phyloP scores from a whole-genome alignment of 2,113 vertebrate genomes.

The Todiramphus saurophagus region DNA sequence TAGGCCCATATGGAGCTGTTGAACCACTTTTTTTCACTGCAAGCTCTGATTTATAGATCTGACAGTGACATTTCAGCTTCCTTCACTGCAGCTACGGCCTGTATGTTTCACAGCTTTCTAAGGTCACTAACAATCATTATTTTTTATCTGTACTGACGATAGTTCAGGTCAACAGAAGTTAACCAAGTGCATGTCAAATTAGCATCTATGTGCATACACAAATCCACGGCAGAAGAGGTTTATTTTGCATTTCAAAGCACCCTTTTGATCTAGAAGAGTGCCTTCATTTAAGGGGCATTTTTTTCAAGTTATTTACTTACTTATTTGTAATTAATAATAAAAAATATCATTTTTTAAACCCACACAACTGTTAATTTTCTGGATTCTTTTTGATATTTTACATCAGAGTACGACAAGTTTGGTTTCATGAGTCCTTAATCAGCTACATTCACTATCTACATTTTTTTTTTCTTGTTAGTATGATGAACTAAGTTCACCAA shows the following conservation, averaged over 20 bases:
- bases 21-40: not conserved
- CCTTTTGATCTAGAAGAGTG: not conserved
- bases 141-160: not conserved
- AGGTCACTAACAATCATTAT: not conserved
- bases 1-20: not conserved
- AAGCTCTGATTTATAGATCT: not conserved
- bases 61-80: not conserved
- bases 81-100: not conserved
- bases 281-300: not conserved
- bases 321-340: not conserved
- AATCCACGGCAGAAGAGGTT: not conserved
- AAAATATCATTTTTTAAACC: not conserved
- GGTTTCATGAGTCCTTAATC: not conserved
- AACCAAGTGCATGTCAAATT: not conserved
- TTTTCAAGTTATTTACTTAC: not conserved
- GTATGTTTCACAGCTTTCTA: not conserved
- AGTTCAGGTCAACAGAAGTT: not conserved
- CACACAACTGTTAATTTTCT: not conserved
- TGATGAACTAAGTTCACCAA: not conserved
- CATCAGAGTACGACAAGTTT: not conserved
- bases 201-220: not conserved
- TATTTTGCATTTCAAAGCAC: slow-evolving; percentile 13
- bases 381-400: not conserved
- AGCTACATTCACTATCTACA: not conserved
- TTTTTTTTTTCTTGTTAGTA: not conserved